These are phyloP conservation scores for Indri indri DNA, from an alignment of 2,113 vertebrate genomes.

Conservation along the genomic window DNA sequence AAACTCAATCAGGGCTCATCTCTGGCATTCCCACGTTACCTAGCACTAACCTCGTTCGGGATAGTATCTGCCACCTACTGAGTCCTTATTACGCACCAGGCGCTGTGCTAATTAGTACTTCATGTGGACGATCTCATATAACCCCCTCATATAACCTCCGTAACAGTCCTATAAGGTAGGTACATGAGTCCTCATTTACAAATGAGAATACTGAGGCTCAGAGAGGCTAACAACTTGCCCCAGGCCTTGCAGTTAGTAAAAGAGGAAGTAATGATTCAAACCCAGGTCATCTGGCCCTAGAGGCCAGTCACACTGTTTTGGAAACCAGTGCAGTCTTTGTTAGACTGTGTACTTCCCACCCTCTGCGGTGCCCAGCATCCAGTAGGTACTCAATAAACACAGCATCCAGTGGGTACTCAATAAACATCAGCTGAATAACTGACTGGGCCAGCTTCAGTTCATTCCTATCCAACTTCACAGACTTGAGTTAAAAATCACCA, in stretches of 20 bases:
- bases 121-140: not conserved
- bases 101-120: rapidly evolving
- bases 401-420: not conserved
- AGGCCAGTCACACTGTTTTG: not conserved
- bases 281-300: no score
- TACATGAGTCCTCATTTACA: not conserved
- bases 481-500: not conserved
- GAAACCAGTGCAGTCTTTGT: not conserved
- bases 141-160: rapidly evolving
- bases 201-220: not conserved
- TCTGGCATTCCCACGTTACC: not conserved
- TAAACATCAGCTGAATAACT: not conserved
- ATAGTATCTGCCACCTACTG: no score
- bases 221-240: not conserved
- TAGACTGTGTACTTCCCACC: rapidly evolving
- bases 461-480: not conserved
- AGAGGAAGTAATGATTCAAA: not conserved
- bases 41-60: not conserved
- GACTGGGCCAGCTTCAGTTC: not conserved
- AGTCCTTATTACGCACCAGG: not conserved
- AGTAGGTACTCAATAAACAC: not conserved
- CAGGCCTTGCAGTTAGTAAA: not conserved
- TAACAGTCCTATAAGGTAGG: not conserved
- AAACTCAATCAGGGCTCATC: not conserved
- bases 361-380: not conserved